Evolutionary conservation across 92 coral and sea anemone genomes (phyloP).

Genomic region (Phenganax marumi): DNA sequence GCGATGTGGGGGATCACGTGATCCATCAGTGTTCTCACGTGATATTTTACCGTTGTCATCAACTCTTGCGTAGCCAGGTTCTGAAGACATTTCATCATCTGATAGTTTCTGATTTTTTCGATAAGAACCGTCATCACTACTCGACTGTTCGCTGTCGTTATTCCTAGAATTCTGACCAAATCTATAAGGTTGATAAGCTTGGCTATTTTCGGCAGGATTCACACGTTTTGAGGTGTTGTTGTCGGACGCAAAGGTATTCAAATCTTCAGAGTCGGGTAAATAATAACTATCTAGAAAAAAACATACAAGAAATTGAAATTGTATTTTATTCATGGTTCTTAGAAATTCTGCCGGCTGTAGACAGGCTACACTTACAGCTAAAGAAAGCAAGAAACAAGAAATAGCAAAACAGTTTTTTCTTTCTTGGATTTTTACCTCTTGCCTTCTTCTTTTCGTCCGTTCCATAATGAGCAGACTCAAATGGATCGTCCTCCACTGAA

Average conservation of each 20-base stretch:
- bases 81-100: constrained; percentile 28
- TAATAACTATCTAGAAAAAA: constrained; percentile 31
- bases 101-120: constrained; percentile 3
- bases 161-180: constrained; percentile 9
- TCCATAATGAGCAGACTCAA: constrained; percentile 77
- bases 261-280: constrained; percentile 33
- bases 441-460: constrained; percentile 58
- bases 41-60: constrained; percentile 3
- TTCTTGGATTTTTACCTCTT: constrained; percentile 18
- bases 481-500: constrained; percentile 94
- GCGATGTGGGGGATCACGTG: constrained; percentile 10
- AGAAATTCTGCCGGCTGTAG: too few relatives aligned
- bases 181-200: constrained; percentile 37
- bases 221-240: constrained; percentile 13
- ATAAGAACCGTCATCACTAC: constrained; percentile 27
- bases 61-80: constrained; percentile 32
- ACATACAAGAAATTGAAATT: background rate
- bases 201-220: constrained; percentile 34
- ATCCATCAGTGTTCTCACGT: constrained; percentile 9
- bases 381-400: background rate
- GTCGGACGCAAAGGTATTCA: constrained; percentile 27
- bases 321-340: background rate
- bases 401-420: background rate
- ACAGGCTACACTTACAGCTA: too few relatives aligned
- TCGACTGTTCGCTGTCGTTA: constrained; percentile 2